Base-by-base conservation (phyloP, 2,113 vertebrate species). In the Dicentrarchus labrax region DNA sequence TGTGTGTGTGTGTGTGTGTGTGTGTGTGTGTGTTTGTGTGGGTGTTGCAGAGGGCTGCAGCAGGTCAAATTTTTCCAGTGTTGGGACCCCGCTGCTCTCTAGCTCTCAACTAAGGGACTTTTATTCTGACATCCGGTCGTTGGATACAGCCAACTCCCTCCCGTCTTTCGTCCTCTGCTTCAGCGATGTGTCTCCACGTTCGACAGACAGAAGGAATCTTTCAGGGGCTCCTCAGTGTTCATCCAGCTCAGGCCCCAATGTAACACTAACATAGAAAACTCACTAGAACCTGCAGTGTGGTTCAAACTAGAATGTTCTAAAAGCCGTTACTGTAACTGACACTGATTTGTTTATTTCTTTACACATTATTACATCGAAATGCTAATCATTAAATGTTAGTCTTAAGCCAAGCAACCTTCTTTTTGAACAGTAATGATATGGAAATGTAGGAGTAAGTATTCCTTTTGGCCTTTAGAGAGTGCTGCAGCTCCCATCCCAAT, bases 21-120 rank as follows among this genome's bases (percentile, higher is more conserved):
- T 50, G 41, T 38, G 66, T 39, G 82, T 77, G 67, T 47, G 41
- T 72, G 65, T 72, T n/a, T 57, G 80, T 74, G 68, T 84, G 84
- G 11, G 86, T 72, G 89, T 64, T 75, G 22, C 47, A 15, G n/a
- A 66, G 76, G 72, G 77, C 82, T 69, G 70, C 71, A 64, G 39
- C n/a, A 43, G 92, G 91, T 92, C 93, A 90, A 62, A 89, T 89
- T 93, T 91, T 94, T 94, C 92, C 92, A 91, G 84, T 0, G 45
- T 74, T 53, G 82, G 69, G 83, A 86, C 82, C 75, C 73, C 21
- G 1, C 66, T 65, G 75, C 65, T 86, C 78, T 80, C 73, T 83
- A 74, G 77, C 76, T 88, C 64, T 64, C 56, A 90, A 84, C 85
- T 84, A 47, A 90, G 85, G 85, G 75, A 70, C 83, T 86, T 90